Evolutionary conservation across 2,888 invertebrate genomes (phyloP).

Genomic region (Aporophyla nigra): DNA sequence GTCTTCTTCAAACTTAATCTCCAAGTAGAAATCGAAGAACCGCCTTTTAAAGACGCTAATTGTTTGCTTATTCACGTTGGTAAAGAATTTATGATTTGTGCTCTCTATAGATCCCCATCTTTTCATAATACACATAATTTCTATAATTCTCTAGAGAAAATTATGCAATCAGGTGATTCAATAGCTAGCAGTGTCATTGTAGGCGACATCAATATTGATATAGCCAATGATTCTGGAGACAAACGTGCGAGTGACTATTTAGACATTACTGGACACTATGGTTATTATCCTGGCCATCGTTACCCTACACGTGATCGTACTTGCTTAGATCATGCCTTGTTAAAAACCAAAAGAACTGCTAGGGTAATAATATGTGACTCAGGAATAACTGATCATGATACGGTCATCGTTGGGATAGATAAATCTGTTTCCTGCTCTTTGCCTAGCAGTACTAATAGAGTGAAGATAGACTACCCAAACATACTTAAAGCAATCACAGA

Average conservation of each 20-base stretch:
- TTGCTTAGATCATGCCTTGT: neutral
- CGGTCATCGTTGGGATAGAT: neutral
- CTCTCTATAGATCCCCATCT: neutral
- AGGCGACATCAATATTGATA: neutral
- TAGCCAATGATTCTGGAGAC: neutral
- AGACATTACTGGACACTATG: neutral
- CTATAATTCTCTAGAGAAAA: neutral
- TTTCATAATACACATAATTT: neutral
- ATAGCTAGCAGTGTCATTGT: too few species aligned
- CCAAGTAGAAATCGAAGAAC: too few species aligned
- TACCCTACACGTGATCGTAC: neutral
- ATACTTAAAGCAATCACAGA: neutral
- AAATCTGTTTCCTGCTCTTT: neutral
- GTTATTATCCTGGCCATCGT: neutral
- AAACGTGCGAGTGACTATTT: neutral
- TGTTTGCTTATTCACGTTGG: neutral
- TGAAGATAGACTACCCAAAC: conserved; percentile 3
- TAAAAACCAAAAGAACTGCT: neutral
- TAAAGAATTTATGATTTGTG: neutral
- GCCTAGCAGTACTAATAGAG: neutral
- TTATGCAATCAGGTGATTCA: too few species aligned
- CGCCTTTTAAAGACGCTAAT: neutral
- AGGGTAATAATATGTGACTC: neutral
- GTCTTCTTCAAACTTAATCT: too few species aligned
- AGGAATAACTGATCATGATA: conserved; percentile 2